Evolutionary conservation across 2,113 vertebrate species (phyloP), one percentile per base, ranked within the genome.

Genomic region (Leptocoma aspasia): DNA sequence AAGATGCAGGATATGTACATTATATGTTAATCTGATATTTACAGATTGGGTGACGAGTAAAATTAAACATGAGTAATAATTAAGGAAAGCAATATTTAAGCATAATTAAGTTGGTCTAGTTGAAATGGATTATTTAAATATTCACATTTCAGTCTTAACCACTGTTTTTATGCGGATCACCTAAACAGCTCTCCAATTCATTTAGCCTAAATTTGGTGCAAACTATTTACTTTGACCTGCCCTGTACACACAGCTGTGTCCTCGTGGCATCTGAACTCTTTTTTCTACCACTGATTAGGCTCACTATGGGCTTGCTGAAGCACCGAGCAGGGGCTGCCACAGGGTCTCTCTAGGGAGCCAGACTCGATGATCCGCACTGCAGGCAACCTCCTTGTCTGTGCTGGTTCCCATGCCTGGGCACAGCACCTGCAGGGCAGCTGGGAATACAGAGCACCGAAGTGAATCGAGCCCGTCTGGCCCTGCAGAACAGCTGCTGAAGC

Each of bases 71-170:
- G 66, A 94, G 49, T 76, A 79, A 72, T 82, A 89, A 82, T 57
- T 84, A 75, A 53, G 26, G 41, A 92, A 91, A 59, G 33, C 33
- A 86, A 60, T 89, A 86, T 92, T 95, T 86, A 92, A 73, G 4
- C 9, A 18, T 83, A 24, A 88, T 93, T 92, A 86, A 91, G 15
- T 39, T 63, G 37, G 47, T 83, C 44, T 83, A n/a, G 15, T 61
- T 87, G 70, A 82, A 95, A 86, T 13, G 6, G 26, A 35, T 12
- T 17, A 31, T 94, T 92, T 71, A 82, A 95, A 89, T 78, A 84
- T 89, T 69, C 87, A 35, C 52, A 68, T 39, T 66, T 84, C 13
- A 42, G 18, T 68, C 61, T 89, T 78, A 52, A 41, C 44, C 11
- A 0, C 35, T 59, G 26, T 82, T 91, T 64, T 84, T 45, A 78